phyloP scores from a whole-genome alignment of 2,113 vertebrate genomes.

The Dunckerocampus dactyliophorus region DNA sequence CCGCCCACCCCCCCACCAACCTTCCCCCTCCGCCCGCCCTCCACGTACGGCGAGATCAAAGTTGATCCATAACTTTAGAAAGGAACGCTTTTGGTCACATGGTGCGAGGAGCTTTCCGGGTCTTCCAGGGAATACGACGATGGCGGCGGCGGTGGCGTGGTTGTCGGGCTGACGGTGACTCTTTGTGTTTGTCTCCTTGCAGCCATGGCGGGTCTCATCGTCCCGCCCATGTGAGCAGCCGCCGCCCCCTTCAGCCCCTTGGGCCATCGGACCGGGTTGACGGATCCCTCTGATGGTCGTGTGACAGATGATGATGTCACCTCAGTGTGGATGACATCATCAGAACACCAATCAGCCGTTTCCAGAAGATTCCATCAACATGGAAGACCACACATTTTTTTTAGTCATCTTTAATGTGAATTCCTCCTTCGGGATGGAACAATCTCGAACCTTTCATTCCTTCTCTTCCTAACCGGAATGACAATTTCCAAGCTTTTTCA shows the following conservation, averaged over 20 bases:
- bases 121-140: too few species aligned
- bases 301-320: not conserved
- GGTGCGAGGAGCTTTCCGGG: not conserved
- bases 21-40: slow-evolving; percentile 20
- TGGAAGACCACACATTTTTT: not conserved
- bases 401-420: not conserved
- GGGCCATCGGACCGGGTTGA: not conserved
- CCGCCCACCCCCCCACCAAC: slow-evolving; percentile 49
- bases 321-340: not conserved
- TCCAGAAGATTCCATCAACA: not conserved
- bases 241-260: slow-evolving; percentile 4
- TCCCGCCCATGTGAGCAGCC: slow-evolving; percentile 77
- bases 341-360: not conserved
- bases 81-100: not conserved
- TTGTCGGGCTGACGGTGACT: too few species aligned
- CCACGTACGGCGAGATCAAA: slow-evolving; percentile 40
- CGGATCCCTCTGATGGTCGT: slow-evolving; percentile 4
- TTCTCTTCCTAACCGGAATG: not conserved
- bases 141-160: too few species aligned
- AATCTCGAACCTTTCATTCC: not conserved
- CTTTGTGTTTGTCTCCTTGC: slow-evolving; percentile 39
- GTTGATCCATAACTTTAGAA: slow-evolving; percentile 80
- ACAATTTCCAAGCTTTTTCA: too few species aligned
- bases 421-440: not conserved
- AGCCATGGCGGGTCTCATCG: slow-evolving; percentile 82